Evolutionary conservation across 2,888 invertebrate genomes (phyloP), one percentile per base, ranked within the genome.

Genomic region (Nesidiocoris tenuis): DNA sequence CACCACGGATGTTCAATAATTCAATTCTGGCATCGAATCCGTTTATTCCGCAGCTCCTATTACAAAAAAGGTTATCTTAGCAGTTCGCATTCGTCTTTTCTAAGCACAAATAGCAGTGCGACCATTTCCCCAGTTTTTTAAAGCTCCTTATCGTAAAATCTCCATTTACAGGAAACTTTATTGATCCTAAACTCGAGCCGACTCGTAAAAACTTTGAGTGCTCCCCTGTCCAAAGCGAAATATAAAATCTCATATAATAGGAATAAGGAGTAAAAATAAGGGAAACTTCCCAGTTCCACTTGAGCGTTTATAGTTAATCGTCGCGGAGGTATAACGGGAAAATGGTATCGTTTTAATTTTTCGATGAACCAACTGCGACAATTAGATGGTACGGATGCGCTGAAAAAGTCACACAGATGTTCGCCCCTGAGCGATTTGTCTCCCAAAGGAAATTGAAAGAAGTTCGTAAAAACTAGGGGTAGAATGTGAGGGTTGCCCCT

Each of bases 121-220:
- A 19, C 39, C 3, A 12, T 39, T 39, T 39, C 12, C 12, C 39
- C 3, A 39, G 39, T 12, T 65, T 39, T 65, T 65, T 39, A 25
- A 25, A 65, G 65, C 65, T 39, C 54, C 65, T 65, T 65, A 24
- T 65, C 65, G 19, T 65, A 65, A 65, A 65, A 65, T 39, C 16
- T 65, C 65, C 65, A 65, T 65, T 65, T 65, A 65, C 65, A 65
- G 65, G 65, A 17, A 65, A 65, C 65, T 65, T 65, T 65, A 65
- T 39, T 65, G 65, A 65, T 65, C 65, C 65, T 65, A 39, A 65
- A 65, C 54, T 39, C 19, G 54, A 65, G 39, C 54, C 39, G 25
- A 24, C 18, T 65, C 65, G 65, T 65, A 65, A 65, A 65, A 65
- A 65, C 65, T 65, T 65, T 65, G 39, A 39, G 39, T 39, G 39